Evolutionary conservation across 2,797 vertebrate genomes (phyloP).

Genomic region (Echiichthys vipera): DNA sequence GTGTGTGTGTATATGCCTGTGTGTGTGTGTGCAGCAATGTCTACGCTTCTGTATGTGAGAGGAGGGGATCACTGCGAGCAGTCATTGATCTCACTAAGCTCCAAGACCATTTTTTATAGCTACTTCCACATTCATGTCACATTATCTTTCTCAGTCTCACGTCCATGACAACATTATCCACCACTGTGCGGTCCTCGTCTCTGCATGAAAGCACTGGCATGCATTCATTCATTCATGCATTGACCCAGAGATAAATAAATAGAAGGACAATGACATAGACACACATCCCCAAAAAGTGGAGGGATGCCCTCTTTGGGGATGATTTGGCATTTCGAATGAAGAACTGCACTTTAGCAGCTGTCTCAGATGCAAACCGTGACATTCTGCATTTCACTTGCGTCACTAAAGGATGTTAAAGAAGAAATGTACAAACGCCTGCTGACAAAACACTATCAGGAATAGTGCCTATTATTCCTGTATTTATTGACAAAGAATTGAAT

Average conservation of each 20-base stretch:
- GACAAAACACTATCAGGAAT: background rate
- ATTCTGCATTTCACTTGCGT: slow-evolving; percentile 43
- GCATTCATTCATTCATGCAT: no score
- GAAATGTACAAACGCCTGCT: slow-evolving; percentile 17
- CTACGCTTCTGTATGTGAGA: slow-evolving; percentile 21
- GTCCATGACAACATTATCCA: slow-evolving; percentile 64
- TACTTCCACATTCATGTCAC: slow-evolving; percentile 69
- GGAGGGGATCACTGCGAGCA: slow-evolving; percentile 60
- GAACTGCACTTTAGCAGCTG: slow-evolving; percentile 51
- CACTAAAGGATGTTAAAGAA: slow-evolving; percentile 20
- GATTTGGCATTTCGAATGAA: slow-evolving; percentile 60
- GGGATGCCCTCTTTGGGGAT: slow-evolving; percentile 43
- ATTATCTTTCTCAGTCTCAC: slow-evolving; percentile 54
- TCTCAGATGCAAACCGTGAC: slow-evolving; percentile 57
- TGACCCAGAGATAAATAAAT: slow-evolving; percentile 53
- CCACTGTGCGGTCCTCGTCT: background rate
- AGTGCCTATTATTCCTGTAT: background rate
- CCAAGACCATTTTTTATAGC: slow-evolving; percentile 53
- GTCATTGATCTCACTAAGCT: slow-evolving; percentile 72
- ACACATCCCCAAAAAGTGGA: slow-evolving; percentile 47
- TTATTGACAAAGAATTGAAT: background rate
- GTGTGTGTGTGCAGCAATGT: slow-evolving; percentile 14
- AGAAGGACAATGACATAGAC: slow-evolving; percentile 45
- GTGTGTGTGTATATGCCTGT: slow-evolving; percentile 3
- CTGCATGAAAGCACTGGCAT: slow-evolving; percentile 24